phyloP scores from a whole-genome alignment of 2,113 vertebrate genomes.

The Circaetus cinerascens region DNA sequence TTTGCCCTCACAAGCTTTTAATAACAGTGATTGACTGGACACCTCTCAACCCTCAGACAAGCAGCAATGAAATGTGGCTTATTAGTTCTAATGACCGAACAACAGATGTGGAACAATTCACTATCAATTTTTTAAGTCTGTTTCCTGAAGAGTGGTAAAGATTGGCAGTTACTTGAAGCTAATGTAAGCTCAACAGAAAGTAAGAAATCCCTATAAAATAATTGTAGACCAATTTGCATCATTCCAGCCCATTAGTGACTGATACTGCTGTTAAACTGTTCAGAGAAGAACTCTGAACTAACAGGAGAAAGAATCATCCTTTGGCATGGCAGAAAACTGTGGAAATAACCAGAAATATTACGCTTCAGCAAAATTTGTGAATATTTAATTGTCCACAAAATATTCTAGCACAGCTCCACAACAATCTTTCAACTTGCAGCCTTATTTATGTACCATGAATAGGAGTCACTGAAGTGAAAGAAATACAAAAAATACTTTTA shows the following conservation, averaged over 20 bases:
- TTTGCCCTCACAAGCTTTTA: not conserved
- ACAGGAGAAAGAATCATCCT: not conserved
- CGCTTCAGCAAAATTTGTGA: not conserved
- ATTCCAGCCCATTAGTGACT: not conserved
- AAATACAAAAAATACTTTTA: not conserved
- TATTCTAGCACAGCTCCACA: not conserved
- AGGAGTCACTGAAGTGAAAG: not conserved
- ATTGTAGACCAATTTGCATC: not conserved
- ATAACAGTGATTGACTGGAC: not conserved
- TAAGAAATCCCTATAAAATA: not conserved
- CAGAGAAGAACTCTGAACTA: not conserved
- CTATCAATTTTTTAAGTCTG: not conserved
- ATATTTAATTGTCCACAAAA: not conserved
- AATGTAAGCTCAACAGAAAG: not conserved
- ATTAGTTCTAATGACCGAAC: not conserved
- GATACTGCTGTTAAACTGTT: not conserved
- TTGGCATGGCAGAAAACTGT: not conserved
- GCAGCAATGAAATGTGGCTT: not conserved
- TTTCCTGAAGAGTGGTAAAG: not conserved
- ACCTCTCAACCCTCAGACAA: not conserved
- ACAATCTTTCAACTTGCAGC: not conserved
- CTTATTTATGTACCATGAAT: not conserved
- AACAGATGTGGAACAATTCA: not conserved
- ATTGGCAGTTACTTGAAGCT: not conserved
- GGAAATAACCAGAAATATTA: not conserved